Percentiles rank a stretch among this genome's conserved stretches.
These are phyloP conservation scores for Stictonetta naevosa DNA, from an alignment of 2,113 vertebrate genomes.

Conservation along the genomic window DNA sequence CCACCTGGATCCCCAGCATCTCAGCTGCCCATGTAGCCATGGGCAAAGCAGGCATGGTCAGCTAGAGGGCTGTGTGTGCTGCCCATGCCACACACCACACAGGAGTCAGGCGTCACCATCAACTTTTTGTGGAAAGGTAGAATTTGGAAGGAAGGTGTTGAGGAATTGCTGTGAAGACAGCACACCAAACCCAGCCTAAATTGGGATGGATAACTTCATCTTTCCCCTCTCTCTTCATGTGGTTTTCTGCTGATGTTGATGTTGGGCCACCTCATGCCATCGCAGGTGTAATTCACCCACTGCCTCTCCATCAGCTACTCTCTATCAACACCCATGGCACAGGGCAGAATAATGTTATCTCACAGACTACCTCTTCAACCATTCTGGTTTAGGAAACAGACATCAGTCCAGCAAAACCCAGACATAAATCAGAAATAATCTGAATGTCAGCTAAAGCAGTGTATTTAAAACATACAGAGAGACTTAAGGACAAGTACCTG, in stretches of 20 bases:
- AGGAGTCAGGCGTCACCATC: not conserved
- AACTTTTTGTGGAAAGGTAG: not conserved
- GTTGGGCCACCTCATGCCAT: not conserved
- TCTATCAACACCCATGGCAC: rapidly evolving
- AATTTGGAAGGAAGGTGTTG: not conserved
- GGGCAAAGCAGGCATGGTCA: rapidly evolving
- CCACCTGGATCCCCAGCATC: rapidly evolving
- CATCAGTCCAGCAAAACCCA: not conserved
- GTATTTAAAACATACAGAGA: not conserved
- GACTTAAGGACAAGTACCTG: not conserved
- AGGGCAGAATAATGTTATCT: not conserved
- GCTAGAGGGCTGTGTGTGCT: rapidly evolving
- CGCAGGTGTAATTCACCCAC: not conserved
- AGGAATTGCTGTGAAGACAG: not conserved
- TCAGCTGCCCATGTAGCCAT: rapidly evolving
- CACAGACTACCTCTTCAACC: not conserved
- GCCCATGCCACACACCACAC: rapidly evolving
- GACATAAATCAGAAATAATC: not conserved
- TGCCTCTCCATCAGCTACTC: not conserved
- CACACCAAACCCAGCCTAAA: not conserved
- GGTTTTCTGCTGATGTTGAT: rapidly evolving
- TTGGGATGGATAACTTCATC: not conserved
- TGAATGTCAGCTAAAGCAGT: not conserved
- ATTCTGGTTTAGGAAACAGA: not conserved
- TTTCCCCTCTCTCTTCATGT: not conserved